phyloP scores from a whole-genome alignment of 2,797 vertebrate genomes.

The Periophthalmus magnuspinnatus region DNA sequence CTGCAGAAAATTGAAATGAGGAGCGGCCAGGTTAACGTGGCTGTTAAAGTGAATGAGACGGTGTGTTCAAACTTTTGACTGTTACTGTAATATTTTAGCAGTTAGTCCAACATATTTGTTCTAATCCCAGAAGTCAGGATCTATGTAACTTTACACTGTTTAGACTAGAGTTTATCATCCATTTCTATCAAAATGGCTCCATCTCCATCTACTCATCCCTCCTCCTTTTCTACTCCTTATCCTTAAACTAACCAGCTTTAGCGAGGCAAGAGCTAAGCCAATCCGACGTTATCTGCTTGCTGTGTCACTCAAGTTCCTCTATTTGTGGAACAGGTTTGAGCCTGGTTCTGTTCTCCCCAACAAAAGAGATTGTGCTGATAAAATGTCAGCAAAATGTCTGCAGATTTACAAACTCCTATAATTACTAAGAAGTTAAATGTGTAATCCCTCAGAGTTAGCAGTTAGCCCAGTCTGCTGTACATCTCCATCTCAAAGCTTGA shows the following conservation, averaged over 20 bases:
- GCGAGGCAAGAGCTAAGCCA: constrained; percentile 53
- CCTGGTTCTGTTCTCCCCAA: constrained; percentile 5
- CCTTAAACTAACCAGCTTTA: constrained; percentile 65
- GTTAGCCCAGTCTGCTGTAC: too few species aligned
- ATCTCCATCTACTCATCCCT: not conserved
- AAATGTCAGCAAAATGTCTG: too few species aligned
- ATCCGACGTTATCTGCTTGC: constrained; percentile 52
- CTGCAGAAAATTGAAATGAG: too few species aligned
- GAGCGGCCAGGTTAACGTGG: too few species aligned
- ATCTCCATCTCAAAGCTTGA: too few species aligned
- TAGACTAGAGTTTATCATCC: not conserved
- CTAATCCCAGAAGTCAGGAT: too few species aligned
- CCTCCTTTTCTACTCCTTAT: constrained; percentile 8
- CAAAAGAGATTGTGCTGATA: not conserved
- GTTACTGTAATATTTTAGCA: too few species aligned
- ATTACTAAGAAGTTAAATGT: not conserved
- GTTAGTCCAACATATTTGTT: too few species aligned
- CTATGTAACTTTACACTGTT: too few species aligned
- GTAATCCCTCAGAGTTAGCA: too few species aligned
- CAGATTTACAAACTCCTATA: not conserved
- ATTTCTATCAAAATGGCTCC: not conserved
- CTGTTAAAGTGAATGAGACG: too few species aligned
- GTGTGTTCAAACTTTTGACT: too few species aligned
- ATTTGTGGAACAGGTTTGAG: constrained; percentile 17
- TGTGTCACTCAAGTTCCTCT: constrained; percentile 24